Conservation (phyloP, 1,140 invertebrate species). For the Tetramorium alpestre region DNA sequence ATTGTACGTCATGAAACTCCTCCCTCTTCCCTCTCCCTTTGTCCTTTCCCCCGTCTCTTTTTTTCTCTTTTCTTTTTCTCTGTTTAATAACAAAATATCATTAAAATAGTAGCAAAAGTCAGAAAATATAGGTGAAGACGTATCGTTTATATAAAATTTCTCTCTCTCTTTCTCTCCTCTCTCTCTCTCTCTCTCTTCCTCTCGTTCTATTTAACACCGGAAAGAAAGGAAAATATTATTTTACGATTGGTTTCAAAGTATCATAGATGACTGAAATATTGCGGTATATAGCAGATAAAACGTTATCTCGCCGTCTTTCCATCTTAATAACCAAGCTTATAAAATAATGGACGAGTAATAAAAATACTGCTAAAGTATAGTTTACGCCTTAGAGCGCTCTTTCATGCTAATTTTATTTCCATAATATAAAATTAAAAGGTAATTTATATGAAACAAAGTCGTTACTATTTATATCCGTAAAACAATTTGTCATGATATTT, state of each 20-base stretch:
- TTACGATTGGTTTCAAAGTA: constrained; percentile 25
- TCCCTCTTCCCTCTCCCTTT: not conserved
- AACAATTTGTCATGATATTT: not conserved
- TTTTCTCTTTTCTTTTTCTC: not conserved
- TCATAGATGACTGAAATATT: constrained; percentile 17
- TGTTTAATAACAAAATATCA: not conserved
- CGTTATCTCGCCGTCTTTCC: not conserved
- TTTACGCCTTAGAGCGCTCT: not conserved
- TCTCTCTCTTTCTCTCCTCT: not conserved
- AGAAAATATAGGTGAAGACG: not conserved
- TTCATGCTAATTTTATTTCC: constrained; percentile 5
- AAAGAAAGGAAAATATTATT: not conserved
- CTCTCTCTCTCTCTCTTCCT: not conserved
- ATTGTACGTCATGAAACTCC: not conserved
- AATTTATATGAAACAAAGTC: not conserved
- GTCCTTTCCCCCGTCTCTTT: not conserved
- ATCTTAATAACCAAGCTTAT: constrained; percentile 21
- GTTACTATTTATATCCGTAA: not conserved
- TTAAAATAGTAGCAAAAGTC: constrained; percentile 12
- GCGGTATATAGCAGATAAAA: not conserved
- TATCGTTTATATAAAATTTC: not conserved
- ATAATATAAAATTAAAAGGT: constrained; percentile 3
- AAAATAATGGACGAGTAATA: not conserved
- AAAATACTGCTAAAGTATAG: not conserved
- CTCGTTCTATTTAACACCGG: not conserved